These are phyloP conservation scores for Wiebesia pumilae DNA, from an alignment of 1,140 invertebrate genomes.

Conservation along the genomic window DNA sequence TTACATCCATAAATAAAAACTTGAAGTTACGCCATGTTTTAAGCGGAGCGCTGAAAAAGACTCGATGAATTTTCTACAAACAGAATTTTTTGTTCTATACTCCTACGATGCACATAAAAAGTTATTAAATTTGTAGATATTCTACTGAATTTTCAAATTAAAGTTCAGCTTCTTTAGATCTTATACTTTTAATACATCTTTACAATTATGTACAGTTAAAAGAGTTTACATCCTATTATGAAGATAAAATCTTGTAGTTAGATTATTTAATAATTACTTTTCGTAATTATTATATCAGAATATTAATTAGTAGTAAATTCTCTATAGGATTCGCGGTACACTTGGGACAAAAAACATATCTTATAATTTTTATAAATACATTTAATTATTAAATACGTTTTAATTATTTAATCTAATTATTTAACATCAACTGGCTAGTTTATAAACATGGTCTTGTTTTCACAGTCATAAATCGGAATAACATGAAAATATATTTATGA, in stretches of 20 bases:
- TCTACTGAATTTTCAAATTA: not conserved
- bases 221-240: not conserved
- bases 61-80: not conserved
- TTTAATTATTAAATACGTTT: too few relatives aligned
- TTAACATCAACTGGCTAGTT: not conserved
- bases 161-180: not conserved
- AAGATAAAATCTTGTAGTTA: not conserved
- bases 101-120: not conserved
- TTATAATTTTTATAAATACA: too few relatives aligned
- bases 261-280: too few relatives aligned
- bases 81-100: not conserved
- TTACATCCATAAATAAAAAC: constrained; percentile 22
- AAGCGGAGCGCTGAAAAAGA: not conserved
- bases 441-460: not conserved
- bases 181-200: not conserved
- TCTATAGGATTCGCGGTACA: not conserved
- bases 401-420: not conserved
- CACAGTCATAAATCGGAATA: not conserved
- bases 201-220: not conserved
- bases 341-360: too few relatives aligned
- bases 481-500: not conserved
- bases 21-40: not conserved
- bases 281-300: not conserved
- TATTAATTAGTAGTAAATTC: not conserved
- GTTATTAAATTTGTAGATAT: not conserved